These are phyloP conservation scores for Plectropomus leopardus DNA, from an alignment of 2,113 vertebrate species.

Conservation along the genomic window DNA sequence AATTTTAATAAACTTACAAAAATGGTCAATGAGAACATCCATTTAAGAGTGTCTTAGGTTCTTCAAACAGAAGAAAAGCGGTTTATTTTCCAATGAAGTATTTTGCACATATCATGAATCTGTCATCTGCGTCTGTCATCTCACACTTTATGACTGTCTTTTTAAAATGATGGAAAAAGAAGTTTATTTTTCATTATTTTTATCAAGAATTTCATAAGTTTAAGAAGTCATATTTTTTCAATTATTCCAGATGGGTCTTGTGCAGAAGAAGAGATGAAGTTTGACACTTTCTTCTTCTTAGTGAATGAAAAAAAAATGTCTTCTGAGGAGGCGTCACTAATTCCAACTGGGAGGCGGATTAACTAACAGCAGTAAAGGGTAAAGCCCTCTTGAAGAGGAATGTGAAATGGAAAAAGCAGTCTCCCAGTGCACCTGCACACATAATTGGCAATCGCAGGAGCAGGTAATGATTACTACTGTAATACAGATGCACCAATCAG, in stretches of 20 bases:
- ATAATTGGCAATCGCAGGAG: background rate
- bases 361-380: background rate
- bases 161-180: background rate
- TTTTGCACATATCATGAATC: background rate
- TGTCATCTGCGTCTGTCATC: background rate
- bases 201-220: background rate
- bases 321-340: background rate
- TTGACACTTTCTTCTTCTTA: background rate
- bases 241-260: background rate
- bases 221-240: background rate
- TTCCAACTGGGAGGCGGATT: background rate
- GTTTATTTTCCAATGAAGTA: background rate
- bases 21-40: too few relatives aligned
- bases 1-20: too few relatives aligned
- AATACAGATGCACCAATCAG: background rate
- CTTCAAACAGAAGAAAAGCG: background rate
- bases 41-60: background rate
- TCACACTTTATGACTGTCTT: too few relatives aligned
- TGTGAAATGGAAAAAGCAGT: conserved; percentile 1
- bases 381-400: background rate
- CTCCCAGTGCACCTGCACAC: background rate
- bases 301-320: background rate
- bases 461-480: background rate
- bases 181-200: background rate
- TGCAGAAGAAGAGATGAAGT: background rate